phyloP scores from a whole-genome alignment of 2,888 invertebrate species.

The Leptothorax acervorum region DNA sequence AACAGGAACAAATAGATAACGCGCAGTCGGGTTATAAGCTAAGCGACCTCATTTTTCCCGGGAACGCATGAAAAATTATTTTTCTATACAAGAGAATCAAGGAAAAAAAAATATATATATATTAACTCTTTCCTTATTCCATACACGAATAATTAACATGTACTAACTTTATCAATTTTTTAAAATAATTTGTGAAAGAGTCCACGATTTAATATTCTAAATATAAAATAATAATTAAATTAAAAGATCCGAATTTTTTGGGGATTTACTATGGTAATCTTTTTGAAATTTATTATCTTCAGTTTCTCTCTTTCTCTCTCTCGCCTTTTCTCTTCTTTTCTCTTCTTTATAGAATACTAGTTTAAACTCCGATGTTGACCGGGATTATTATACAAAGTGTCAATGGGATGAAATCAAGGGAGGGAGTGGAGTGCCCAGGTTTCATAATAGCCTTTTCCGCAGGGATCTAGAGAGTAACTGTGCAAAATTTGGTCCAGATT shows the following conservation, averaged over 20 bases:
- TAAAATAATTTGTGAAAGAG: not conserved
- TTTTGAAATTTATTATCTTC: not conserved
- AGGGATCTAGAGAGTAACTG: too few relatives aligned
- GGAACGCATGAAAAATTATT: conserved; percentile 35
- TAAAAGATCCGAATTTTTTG: not conserved
- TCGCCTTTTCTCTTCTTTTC: not conserved
- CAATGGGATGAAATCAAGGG: too few relatives aligned
- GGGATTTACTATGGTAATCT: not conserved
- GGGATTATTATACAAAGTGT: too few relatives aligned
- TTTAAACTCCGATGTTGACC: too few relatives aligned
- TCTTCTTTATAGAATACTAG: not conserved
- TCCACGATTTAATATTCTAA: not conserved
- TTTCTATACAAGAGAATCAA: not conserved
- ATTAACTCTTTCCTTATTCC: not conserved
- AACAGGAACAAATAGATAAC: conserved; percentile 53
- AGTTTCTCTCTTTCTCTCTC: not conserved
- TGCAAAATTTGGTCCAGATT: too few relatives aligned
- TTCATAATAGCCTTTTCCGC: too few relatives aligned
- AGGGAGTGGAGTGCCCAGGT: too few relatives aligned
- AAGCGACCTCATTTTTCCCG: conserved; percentile 23
- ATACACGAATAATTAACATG: not conserved
- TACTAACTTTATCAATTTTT: not conserved
- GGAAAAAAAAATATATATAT: not conserved
- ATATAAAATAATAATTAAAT: not conserved
- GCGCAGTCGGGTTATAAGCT: conserved; percentile 46